Base-by-base conservation (phyloP, 1,140 invertebrate species). In the Drosophila aff. region DNA sequence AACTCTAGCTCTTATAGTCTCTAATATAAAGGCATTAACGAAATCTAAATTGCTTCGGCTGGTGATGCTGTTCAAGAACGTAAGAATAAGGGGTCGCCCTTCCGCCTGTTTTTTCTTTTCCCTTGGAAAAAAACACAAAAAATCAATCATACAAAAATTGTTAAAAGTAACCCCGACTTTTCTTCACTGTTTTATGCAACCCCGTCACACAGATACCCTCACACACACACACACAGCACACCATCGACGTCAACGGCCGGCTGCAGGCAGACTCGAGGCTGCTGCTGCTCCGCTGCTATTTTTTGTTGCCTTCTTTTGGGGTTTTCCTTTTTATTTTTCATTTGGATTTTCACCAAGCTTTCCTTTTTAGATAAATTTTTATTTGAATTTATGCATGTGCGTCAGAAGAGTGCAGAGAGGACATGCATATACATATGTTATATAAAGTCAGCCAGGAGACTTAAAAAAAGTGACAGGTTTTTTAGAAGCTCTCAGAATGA, bases 301-400 rank as follows among this genome's bases (percentile, higher is more conserved):
- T 81, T 81, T 81, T 61, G 41, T 58, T 75, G 72, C 52, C 38
- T 60, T 44, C 38, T 52, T 83, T 76, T 74, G 60, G 60, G 68
- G 26, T 41, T 40, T 40, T 31, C 33, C 44, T 60, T 69, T 47
- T 46, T 8, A 23, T 53, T 26, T 60, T 23, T 40, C 50, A 62
- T 46, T 18, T 18, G n/a, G n/a, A n/a, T 43, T 43, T 36, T 58
- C 40, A 28, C 23, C 66, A 33, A 57, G 44, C 23, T 55, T 41
- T 69, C 67, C 49, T 53, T 59, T 58, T 74, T 86, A 79, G 79
- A 87, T 79, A 86, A 79, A 73, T 76, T 79, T 86, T 72, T 82
- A 82, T 82, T 82, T 86, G 75, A 79, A 82, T 85, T 86, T 85
- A 85, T 86, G 69, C 69, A 76, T 82, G 63, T 72, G 82, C 77